Base-by-base conservation (phyloP, 2,797 vertebrate genomes). In the Sebastes variabilis region DNA sequence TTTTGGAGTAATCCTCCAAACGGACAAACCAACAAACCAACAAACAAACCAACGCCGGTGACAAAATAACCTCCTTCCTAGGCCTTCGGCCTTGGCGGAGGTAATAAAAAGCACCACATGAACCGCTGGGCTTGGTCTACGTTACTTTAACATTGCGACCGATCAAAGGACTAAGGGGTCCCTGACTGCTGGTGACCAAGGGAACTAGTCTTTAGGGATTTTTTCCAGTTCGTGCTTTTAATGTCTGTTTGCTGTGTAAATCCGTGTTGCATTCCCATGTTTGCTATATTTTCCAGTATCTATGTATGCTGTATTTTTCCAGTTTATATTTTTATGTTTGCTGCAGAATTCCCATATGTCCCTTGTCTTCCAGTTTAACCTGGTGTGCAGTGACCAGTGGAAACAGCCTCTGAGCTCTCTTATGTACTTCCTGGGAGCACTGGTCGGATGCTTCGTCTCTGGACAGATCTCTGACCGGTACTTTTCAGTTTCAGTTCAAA, bases 391-490 rank as follows among this genome's bases (percentile, higher is more conserved):
- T 0, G 79, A 94, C 30, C 69, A 85, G 59, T 94, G 93, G 92
- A 93, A 91, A 65, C 78, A 85, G 56, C 91, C 88, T 77, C 75
- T 93, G 56, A 83, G 84, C 30, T 91, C 89, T 7, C 5, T 89
- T 0, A 4, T 65, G 24, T 92, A 86, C 87, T 92, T 93, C 79
- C 46, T 93, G 34, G 93, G 93, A 22, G 88, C 82, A 80, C 18
- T 91, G 59, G 42, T 1, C 0, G 89, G 91, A 24, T 90, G 88
- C 70, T 87, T 93, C 2, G 0, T 90, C 49, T 91, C 89, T 36
- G 93, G 90, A 72, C 88, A 59, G 38, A 36, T 94, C 38, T 89
- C 93, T 25, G 93, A 94, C 76, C 34, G 88, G 92, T 93, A 83
- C 20, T 18, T 74, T 67, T 66, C 16, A 36, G 2, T 66, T 72